Evolutionary conservation across 2,797 vertebrate species (phyloP).

Genomic region (Lagodon rhomboides): DNA sequence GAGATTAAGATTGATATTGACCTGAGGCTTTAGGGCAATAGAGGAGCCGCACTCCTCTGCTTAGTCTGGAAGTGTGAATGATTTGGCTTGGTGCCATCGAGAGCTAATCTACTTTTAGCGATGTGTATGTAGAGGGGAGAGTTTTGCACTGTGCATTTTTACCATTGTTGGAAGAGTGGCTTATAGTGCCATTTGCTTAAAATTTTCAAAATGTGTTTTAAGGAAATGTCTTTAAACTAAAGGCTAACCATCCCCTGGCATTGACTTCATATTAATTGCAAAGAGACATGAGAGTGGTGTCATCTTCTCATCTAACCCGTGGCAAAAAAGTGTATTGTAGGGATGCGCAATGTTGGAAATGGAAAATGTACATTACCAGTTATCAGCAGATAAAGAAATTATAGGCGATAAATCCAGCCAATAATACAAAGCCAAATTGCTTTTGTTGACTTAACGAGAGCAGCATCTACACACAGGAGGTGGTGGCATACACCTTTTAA

Average conservation of each 20-base stretch:
- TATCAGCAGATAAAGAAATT: too few relatives aligned
- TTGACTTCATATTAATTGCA: neutral
- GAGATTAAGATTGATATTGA: conserved; percentile 58
- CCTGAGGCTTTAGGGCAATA: conserved; percentile 41
- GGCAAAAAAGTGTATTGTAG: too few relatives aligned
- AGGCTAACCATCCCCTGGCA: neutral
- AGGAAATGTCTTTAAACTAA: neutral
- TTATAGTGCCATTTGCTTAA: neutral
- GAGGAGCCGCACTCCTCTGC: conserved; percentile 18
- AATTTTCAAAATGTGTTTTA: neutral
- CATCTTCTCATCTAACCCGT: neutral
- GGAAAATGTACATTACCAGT: too few relatives aligned
- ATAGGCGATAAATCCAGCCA: too few relatives aligned
- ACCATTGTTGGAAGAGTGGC: neutral
- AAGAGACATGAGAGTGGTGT: neutral
- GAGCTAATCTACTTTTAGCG: conserved; percentile 35
- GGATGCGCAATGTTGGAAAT: too few relatives aligned
- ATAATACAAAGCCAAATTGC: too few relatives aligned
- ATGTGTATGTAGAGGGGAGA: conserved; percentile 5
- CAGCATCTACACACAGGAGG: too few relatives aligned
- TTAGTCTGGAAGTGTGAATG: conserved; percentile 30
- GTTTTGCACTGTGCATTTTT: neutral
- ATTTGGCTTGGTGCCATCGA: conserved; percentile 15
- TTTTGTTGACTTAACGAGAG: too few relatives aligned
- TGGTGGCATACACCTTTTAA: too few relatives aligned